phyloP scores from a whole-genome alignment of 2,113 vertebrate genomes.

The Caranx ignobilis region DNA sequence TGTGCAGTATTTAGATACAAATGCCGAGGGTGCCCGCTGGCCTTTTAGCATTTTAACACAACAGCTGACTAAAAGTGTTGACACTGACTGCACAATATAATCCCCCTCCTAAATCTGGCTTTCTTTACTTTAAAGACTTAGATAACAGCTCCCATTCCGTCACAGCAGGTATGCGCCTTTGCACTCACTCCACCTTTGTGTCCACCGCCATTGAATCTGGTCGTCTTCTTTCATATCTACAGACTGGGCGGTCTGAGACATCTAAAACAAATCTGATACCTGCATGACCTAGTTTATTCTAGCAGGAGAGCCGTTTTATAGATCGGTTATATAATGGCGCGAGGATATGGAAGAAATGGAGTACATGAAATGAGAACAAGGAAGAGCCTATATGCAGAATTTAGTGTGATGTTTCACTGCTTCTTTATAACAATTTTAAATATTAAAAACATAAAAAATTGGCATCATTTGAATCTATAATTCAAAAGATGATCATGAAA shows the following conservation, averaged over 20 bases:
- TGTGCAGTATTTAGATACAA: constrained; percentile 51
- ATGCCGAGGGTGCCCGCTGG: constrained; percentile 25
- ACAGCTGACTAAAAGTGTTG: constrained; percentile 59
- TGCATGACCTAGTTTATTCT: constrained; percentile 70
- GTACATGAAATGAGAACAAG: constrained; percentile 2
- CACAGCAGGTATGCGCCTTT: constrained; percentile 59
- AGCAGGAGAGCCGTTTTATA: constrained; percentile 39
- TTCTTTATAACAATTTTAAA: not conserved
- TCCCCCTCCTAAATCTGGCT: constrained; percentile 57
- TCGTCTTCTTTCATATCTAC: constrained; percentile 56
- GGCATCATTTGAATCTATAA: not conserved
- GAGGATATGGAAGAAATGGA: constrained; percentile 14
- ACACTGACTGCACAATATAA: constrained; percentile 65
- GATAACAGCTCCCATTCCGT: constrained; percentile 68
- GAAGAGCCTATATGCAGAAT: not conserved
- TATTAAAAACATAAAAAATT: not conserved
- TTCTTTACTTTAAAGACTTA: constrained; percentile 69
- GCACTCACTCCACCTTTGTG: constrained; percentile 58
- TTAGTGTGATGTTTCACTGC: not conserved
- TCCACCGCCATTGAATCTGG: constrained; percentile 47
- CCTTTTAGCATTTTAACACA: constrained; percentile 60
- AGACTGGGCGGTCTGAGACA: constrained; percentile 60
- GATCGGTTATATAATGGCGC: constrained; percentile 53
- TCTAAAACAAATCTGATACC: constrained; percentile 65
- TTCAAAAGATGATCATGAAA: not conserved